Conservation (phyloP, 2,888 invertebrate species). For the Luperina testacea region DNA sequence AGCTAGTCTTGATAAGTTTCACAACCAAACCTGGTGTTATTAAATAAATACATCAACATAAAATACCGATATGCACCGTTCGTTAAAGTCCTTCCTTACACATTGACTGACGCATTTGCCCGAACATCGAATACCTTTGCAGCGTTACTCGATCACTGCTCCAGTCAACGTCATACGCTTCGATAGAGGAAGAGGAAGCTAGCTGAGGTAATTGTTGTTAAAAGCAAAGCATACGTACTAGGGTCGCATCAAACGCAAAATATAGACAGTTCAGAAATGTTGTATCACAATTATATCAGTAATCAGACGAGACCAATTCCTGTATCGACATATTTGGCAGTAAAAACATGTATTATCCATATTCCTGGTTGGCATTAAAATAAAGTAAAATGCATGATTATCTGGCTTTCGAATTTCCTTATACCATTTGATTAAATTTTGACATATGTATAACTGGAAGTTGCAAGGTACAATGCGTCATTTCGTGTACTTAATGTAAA, state of each 20-base stretch:
- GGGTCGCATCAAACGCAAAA: background rate
- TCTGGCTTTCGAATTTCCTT: background rate
- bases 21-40: slow-evolving; percentile 67
- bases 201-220: slow-evolving; percentile 7
- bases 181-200: background rate
- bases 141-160: background rate
- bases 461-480: slow-evolving; percentile 39
- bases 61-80: slow-evolving; percentile 57
- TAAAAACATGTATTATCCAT: slow-evolving; percentile 15
- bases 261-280: background rate
- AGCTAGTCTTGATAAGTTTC: slow-evolving; percentile 61
- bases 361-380: slow-evolving; percentile 4
- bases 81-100: slow-evolving; percentile 26
- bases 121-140: background rate
- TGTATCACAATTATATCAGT: slow-evolving; percentile 11
- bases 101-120: slow-evolving; percentile 32
- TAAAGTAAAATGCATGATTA: background rate
- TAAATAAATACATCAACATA: slow-evolving; percentile 48
- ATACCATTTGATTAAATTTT: background rate
- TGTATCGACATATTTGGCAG: slow-evolving; percentile 23
- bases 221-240: slow-evolving; percentile 1
- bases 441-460: slow-evolving; percentile 14
- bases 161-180: slow-evolving; percentile 7
- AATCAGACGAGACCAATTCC: slow-evolving; percentile 23
- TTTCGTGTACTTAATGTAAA: slow-evolving; percentile 49